These are phyloP conservation scores for Ormyrus labotus DNA, from an alignment of 2,888 invertebrate genomes.

Conservation along the genomic window DNA sequence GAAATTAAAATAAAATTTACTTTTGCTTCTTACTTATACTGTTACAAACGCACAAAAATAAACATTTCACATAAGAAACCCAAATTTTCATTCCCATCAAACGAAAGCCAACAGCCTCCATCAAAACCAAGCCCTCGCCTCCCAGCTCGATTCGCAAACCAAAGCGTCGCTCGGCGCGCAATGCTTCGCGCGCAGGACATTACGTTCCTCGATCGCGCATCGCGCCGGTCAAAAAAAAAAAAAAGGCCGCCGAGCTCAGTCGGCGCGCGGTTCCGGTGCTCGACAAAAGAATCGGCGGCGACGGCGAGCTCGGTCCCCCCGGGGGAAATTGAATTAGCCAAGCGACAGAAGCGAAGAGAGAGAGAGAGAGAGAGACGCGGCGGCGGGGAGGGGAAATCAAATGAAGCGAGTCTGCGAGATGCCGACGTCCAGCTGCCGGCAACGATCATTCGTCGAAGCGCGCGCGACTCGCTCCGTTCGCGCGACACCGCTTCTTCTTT, in stretches of 20 bases:
- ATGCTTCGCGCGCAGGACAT: no score
- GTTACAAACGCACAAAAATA: no score
- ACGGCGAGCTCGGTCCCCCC: background rate
- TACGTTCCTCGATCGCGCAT: background rate
- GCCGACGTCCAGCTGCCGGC: conserved; percentile 1
- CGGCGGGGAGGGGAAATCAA: conserved; percentile 12
- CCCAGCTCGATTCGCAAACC: no score
- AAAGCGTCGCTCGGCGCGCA: no score
- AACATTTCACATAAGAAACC: no score
- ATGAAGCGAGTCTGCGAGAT: conserved; percentile 19
- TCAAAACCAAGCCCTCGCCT: no score
- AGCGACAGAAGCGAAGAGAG: conserved; percentile 13
- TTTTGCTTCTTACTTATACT: no score
- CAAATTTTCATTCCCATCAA: no score
- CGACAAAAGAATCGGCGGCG: conserved; percentile 15
- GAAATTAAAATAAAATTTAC: no score
- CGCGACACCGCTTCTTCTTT: no score
- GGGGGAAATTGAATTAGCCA: conserved; percentile 45
- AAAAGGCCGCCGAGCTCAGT: background rate
- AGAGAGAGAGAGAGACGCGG: background rate
- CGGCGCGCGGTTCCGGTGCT: background rate
- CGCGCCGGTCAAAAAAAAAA: background rate
- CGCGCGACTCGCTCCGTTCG: background rate
- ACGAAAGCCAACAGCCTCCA: no score
- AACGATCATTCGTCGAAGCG: background rate